Percentiles rank a stretch among this genome's conserved stretches.
Conservation (phyloP, 2,797 vertebrate species). For the Sebastes goodei region DNA sequence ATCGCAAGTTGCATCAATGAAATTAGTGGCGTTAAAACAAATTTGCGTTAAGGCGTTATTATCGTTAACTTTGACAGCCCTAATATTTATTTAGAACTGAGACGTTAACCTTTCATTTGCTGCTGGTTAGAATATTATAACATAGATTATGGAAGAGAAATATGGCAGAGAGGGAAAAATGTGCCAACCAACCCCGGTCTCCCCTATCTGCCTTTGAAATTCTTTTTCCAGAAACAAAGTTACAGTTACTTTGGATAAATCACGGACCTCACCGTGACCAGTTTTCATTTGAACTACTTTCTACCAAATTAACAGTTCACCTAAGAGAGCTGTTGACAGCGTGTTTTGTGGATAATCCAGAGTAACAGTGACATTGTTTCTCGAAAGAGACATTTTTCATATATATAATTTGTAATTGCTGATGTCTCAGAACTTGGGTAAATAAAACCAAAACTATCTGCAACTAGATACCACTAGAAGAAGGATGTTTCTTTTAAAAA, state of each 20-base stretch:
- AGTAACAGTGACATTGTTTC: not conserved
- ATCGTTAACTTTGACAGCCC: too few relatives aligned
- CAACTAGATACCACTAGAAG: not conserved
- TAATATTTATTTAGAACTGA: too few relatives aligned
- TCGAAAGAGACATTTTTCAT: not conserved
- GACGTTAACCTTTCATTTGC: too few relatives aligned
- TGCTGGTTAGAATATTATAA: too few relatives aligned
- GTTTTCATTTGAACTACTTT: not conserved
- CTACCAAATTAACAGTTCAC: not conserved
- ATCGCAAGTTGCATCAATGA: too few relatives aligned
- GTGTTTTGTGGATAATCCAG: not conserved
- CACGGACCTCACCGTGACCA: not conserved
- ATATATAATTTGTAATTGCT: not conserved
- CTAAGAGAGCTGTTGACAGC: not conserved
- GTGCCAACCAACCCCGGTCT: too few relatives aligned
- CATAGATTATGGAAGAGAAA: too few relatives aligned
- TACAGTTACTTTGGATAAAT: not conserved
- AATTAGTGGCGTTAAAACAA: too few relatives aligned
- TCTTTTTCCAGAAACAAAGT: not conserved
- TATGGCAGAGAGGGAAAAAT: too few relatives aligned
- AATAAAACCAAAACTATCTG: not conserved
- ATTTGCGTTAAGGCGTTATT: too few relatives aligned
- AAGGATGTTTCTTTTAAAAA: not conserved
- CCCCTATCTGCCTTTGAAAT: not conserved
- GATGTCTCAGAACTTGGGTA: not conserved